Conservation (phyloP, 2,888 invertebrate genomes). For the Desoria tigrina region DNA sequence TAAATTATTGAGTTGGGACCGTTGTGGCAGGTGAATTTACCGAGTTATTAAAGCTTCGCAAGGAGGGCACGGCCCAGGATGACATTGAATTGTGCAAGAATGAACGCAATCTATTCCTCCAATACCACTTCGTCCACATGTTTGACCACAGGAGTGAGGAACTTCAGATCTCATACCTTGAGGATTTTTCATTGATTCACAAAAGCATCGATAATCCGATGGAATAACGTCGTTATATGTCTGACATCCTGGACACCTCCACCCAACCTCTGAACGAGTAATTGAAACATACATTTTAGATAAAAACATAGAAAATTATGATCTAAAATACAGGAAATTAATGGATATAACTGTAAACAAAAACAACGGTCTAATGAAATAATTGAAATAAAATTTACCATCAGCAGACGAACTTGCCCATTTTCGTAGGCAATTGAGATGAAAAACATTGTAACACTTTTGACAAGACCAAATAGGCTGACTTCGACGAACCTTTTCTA, state of each 20-base stretch:
- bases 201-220: slow-evolving; percentile 83
- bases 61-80: slow-evolving; percentile 92
- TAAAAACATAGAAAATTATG: slow-evolving; percentile 12
- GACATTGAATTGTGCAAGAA: slow-evolving; percentile 77
- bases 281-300: no score
- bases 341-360: not conserved
- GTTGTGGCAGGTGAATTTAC: no score
- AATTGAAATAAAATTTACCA: no score
- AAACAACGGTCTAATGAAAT: no score
- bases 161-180: slow-evolving; percentile 62
- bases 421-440: slow-evolving; percentile 83
- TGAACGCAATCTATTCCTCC: slow-evolving; percentile 60
- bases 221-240: slow-evolving; percentile 74
- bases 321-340: not conserved
- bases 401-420: slow-evolving; percentile 85
- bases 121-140: slow-evolving; percentile 68
- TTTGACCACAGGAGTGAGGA: slow-evolving; percentile 89
- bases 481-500: slow-evolving; percentile 76
- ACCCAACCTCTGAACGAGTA: slow-evolving; percentile 72
- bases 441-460: slow-evolving; percentile 89
- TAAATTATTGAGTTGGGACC: slow-evolving; percentile 43
- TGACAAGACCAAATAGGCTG: slow-evolving; percentile 87
- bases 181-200: slow-evolving; percentile 76
- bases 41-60: slow-evolving; percentile 75
- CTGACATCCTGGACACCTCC: slow-evolving; percentile 97